Evolutionary conservation across 2,888 invertebrate species (phyloP).

Genomic region (Hypena proboscidalis): DNA sequence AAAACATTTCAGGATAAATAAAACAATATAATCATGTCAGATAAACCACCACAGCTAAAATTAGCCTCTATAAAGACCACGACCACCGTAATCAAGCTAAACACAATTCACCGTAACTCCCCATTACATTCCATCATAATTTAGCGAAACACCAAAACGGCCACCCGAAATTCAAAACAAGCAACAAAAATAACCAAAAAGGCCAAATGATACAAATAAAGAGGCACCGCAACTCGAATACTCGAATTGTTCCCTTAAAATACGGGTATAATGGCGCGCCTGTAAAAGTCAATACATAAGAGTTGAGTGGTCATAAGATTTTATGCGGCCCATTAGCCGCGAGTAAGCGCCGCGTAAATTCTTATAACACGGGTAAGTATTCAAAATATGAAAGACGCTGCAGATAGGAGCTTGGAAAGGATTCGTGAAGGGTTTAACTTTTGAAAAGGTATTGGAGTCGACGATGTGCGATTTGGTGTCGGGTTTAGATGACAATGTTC

Average conservation of each 20-base stretch:
- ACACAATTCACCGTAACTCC: no score
- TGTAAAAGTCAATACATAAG: slow-evolving; percentile 80
- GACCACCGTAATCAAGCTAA: no score
- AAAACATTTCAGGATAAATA: no score
- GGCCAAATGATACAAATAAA: slow-evolving; percentile 39
- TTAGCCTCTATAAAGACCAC: no score
- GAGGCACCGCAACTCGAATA: slow-evolving; percentile 39
- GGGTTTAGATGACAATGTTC: no score
- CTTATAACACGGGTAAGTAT: slow-evolving; percentile 82
- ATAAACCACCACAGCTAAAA: no score
- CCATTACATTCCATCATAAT: slow-evolving; percentile 16
- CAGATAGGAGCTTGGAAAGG: slow-evolving; percentile 38
- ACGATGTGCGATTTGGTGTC: no score
- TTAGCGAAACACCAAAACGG: slow-evolving; percentile 7
- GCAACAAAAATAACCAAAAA: slow-evolving; percentile 37
- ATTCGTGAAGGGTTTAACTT: neutral
- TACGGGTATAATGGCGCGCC: slow-evolving; percentile 48
- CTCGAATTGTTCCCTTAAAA: slow-evolving; percentile 54
- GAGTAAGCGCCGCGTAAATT: slow-evolving; percentile 82
- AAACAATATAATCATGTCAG: no score
- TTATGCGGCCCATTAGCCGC: slow-evolving; percentile 78
- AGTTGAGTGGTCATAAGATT: slow-evolving; percentile 81
- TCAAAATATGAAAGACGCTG: slow-evolving; percentile 77
- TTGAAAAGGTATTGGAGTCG: neutral
- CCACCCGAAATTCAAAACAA: slow-evolving; percentile 28